phyloP scores from a whole-genome alignment of 1,140 invertebrate genomes.

The Meloidogyne chitwoodi region DNA sequence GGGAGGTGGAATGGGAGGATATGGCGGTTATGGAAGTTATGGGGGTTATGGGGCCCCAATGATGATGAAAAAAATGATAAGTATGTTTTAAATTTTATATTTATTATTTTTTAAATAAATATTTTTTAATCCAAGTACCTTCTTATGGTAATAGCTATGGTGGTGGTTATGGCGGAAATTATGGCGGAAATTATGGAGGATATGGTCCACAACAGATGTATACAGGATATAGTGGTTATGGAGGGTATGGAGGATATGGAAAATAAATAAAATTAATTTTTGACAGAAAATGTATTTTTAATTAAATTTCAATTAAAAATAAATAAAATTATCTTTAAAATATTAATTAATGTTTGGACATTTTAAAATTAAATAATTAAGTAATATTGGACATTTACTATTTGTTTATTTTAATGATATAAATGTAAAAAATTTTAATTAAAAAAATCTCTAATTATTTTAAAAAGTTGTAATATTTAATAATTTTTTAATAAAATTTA shows the following conservation, averaged over 20 bases:
- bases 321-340: too few relatives aligned
- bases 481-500: too few relatives aligned
- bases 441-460: too few relatives aligned
- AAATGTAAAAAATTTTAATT: too few relatives aligned
- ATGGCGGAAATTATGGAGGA: background rate
- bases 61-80: background rate
- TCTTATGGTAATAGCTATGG: background rate
- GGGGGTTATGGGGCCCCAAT: background rate
- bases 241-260: background rate
- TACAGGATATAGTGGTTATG: background rate
- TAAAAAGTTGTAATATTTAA: too few relatives aligned
- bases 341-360: too few relatives aligned
- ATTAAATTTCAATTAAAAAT: background rate
- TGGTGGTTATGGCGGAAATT: background rate
- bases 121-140: background rate
- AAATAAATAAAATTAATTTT: background rate
- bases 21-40: background rate
- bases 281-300: background rate
- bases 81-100: background rate
- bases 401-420: too few relatives aligned
- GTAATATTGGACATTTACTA: too few relatives aligned
- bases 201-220: background rate
- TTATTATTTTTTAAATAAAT: background rate
- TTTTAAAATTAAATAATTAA: too few relatives aligned
- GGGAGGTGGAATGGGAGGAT: background rate